Evolutionary conservation across 2,888 invertebrate genomes (phyloP), one percentile per base, ranked within the genome.

Genomic region (Lepidocyrtinus sp.): DNA sequence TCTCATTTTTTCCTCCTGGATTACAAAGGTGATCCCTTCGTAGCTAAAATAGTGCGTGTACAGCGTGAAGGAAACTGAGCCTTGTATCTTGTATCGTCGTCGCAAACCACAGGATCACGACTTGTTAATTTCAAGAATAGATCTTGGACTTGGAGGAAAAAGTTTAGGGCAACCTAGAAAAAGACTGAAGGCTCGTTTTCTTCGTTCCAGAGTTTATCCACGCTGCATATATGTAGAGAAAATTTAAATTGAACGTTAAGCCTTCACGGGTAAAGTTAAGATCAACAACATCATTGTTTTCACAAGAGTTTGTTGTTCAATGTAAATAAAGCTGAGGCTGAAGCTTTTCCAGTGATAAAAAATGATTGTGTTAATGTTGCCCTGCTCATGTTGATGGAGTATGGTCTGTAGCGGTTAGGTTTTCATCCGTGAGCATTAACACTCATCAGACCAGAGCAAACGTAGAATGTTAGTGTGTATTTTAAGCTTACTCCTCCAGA

Each of bases 251-350:
- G 12, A 12, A 36, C 36, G 36, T 36, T 36, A 36, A 36, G 36
- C 36, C 36, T 36, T n/a, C n/a, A n/a, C n/a, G 12, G 36, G 36
- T 36, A 36, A 36, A 36, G 50, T 25, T 70, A 70, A 62, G 64
- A 75, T 70, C 63, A 75, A 75, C 75, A 75, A 46, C 26, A 75
- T 36, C 26, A 75, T 3, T 70, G 70, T 75, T 75, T 69, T 75
- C 27, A n/a, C 55, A 46, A 75, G 69, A 7, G 5, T 59, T 70
- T 64, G 64, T n/a, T 64, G 45, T 45, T 68, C 59, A 36, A 45
- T 68, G 75, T 75, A 75, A 75, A 70, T 70, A 75, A 63, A 21
- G 36, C 19, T 70, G 55, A 17, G 61, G 59, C 55, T 27, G 65
- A 15, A 46, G 12, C 36, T 0, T 65, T 74, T 65, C 69, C 45